Percentiles rank a stretch among this genome's conserved stretches.
Evolutionary conservation across 1,140 invertebrate species (phyloP).

Genomic region (Paramacrobiotus metropolitanus): DNA sequence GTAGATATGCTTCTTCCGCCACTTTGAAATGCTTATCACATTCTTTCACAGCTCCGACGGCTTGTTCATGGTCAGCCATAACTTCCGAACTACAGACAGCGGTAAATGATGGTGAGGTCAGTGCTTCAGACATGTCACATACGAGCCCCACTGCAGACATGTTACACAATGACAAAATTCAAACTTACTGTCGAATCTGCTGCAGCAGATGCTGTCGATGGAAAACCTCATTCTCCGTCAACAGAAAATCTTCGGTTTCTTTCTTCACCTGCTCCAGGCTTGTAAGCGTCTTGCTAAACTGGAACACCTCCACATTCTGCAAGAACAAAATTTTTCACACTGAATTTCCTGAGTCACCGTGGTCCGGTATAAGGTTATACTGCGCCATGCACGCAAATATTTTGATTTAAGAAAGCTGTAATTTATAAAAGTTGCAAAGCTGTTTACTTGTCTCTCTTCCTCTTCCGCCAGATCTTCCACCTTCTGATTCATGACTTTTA

Average conservation of each 20-base stretch:
- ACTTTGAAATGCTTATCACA: too few species aligned
- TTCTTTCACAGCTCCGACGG: too few species aligned
- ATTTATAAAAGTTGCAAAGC: neutral
- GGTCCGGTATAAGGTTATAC: too few species aligned
- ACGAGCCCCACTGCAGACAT: too few species aligned
- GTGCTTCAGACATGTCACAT: too few species aligned
- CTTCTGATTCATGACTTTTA: slow-evolving; percentile 46
- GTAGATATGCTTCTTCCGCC: too few species aligned
- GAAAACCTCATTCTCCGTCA: neutral
- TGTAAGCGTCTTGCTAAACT: neutral
- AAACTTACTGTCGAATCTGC: neutral
- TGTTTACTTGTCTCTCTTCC: slow-evolving; percentile 1
- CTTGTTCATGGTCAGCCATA: too few species aligned
- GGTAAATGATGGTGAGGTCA: too few species aligned
- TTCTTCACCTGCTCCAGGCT: neutral
- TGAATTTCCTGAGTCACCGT: neutral
- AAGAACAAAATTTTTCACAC: neutral
- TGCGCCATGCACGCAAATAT: too few species aligned
- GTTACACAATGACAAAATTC: too few species aligned
- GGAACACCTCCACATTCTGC: neutral
- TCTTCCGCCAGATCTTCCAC: slow-evolving; percentile 38
- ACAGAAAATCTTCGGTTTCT: neutral
- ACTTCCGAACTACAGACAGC: too few species aligned
- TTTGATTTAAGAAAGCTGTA: too few species aligned
- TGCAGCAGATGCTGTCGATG: neutral